Evolutionary conservation across 2,113 vertebrate genomes (phyloP), one percentile per base, ranked within the genome.

Genomic region (Baryphthengus martii): DNA sequence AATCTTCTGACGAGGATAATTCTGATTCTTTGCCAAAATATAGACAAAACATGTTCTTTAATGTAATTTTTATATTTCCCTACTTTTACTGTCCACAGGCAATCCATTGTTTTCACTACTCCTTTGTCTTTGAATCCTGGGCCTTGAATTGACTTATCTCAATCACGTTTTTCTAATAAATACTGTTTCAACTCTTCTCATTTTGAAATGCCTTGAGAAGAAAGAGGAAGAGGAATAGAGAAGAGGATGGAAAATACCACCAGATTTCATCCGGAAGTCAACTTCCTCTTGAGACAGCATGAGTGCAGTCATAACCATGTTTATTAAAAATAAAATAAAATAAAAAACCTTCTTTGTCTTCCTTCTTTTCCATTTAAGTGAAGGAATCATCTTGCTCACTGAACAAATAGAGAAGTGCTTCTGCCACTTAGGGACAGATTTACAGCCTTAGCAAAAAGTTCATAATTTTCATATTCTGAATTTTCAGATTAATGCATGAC

Each of bases 361-460:
- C 19, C 11, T 52, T 55, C 21, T n/a, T 55, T 52, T 74, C 47
- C 26, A 44, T 67, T 72, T 68, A 78, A 42, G 24, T 61, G 76
- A 49, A 85, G 67, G 85, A 71, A 71, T 63, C 59, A 50, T 49
- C 61, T 71, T 82, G 72, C 17, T 87, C 83, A 92, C 11, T 18
- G 16, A 79, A n/a, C 44, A 95, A 90, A 88, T 39, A 90, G 39
- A 90, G 39, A 72, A 14, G 9, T 35, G 50, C 33, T 92, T 94
- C 74, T 93, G 84, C 75, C 52, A 52, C 82, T 90, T 74, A 56
- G 81, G 87, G 56, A 58, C 25, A 92, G 52, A 89, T 91, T 88
- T 82, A 85, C 29, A 89, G 42, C 24, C 55, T 75, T 88, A 85
- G 42, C 58, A 89, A 86, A 80, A 97, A 76, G 44, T 68, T 90